phyloP scores from a whole-genome alignment of 2,888 invertebrate genomes.

The Barypeithes pellucidus region DNA sequence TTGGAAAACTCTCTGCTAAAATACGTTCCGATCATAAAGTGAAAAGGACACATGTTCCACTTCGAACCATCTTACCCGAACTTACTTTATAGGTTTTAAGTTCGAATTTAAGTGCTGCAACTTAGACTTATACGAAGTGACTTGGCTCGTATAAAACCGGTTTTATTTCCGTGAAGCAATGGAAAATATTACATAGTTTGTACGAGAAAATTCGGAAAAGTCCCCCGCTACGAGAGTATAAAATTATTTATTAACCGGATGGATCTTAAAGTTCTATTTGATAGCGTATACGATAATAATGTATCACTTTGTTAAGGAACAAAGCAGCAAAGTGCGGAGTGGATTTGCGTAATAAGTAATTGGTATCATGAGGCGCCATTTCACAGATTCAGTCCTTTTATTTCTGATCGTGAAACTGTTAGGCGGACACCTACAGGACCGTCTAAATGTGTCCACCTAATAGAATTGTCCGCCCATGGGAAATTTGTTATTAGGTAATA shows the following conservation, averaged over 20 bases:
- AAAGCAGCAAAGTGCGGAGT: too few species aligned
- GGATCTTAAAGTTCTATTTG: slow-evolving; percentile 3
- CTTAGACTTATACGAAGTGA: slow-evolving; percentile 45
- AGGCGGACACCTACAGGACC: too few species aligned
- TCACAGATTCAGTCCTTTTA: too few species aligned
- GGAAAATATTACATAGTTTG: slow-evolving; percentile 46
- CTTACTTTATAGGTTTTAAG: slow-evolving; percentile 53
- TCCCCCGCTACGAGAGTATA: background rate
- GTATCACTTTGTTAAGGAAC: slow-evolving; percentile 4
- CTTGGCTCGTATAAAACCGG: slow-evolving; percentile 47
- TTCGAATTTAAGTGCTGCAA: slow-evolving; percentile 48
- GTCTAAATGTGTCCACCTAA: too few species aligned
- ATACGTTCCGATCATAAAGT: slow-evolving; percentile 52
- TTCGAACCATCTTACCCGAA: slow-evolving; percentile 46
- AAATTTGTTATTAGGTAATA: too few species aligned
- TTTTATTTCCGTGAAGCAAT: slow-evolving; percentile 44
- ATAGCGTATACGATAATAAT: background rate
- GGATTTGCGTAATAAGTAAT: too few species aligned
- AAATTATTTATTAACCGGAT: background rate
- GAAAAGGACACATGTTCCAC: slow-evolving; percentile 51
- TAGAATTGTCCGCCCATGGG: too few species aligned
- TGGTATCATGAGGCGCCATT: too few species aligned
- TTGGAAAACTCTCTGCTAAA: slow-evolving; percentile 24
- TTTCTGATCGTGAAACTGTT: too few species aligned
- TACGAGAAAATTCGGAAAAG: slow-evolving; percentile 27